Percentiles rank a stretch among this genome's conserved stretches.
Conservation (phyloP, 1,140 invertebrate genomes). For the Eubasilissa regina region DNA sequence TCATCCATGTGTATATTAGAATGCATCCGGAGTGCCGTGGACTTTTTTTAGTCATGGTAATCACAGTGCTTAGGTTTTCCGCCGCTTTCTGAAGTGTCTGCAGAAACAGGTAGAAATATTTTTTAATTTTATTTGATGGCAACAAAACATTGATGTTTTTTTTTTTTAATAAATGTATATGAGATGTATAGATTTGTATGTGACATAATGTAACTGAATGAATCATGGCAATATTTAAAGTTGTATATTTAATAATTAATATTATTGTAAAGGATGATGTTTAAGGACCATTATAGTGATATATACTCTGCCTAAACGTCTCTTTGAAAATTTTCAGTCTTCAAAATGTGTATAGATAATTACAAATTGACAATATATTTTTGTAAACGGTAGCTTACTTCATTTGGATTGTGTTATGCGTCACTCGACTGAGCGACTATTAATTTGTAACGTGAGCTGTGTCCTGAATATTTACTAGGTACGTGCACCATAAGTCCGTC, state of each 20-base stretch:
- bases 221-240: conserved; percentile 22
- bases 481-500: too few species aligned
- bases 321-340: not conserved
- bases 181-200: conserved; percentile 18
- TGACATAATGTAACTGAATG: conserved; percentile 17
- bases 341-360: too few species aligned
- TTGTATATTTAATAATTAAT: conserved; percentile 1
- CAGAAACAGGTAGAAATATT: not conserved
- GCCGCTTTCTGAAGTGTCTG: not conserved
- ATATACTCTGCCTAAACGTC: not conserved
- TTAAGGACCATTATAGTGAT: conserved; percentile 15
- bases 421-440: not conserved
- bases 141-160: not conserved
- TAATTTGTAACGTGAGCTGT: not conserved
- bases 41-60: not conserved
- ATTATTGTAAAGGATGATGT: conserved; percentile 18
- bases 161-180: not conserved
- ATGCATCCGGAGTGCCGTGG: not conserved
- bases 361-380: not conserved
- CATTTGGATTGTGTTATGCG: not conserved
- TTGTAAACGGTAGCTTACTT: not conserved
- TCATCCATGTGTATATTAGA: not conserved
- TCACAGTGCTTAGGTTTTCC: not conserved
- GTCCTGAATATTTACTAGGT: not conserved
- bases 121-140: not conserved